Base-by-base conservation (phyloP, 2,113 vertebrate genomes). In the Montifringilla adamsi region DNA sequence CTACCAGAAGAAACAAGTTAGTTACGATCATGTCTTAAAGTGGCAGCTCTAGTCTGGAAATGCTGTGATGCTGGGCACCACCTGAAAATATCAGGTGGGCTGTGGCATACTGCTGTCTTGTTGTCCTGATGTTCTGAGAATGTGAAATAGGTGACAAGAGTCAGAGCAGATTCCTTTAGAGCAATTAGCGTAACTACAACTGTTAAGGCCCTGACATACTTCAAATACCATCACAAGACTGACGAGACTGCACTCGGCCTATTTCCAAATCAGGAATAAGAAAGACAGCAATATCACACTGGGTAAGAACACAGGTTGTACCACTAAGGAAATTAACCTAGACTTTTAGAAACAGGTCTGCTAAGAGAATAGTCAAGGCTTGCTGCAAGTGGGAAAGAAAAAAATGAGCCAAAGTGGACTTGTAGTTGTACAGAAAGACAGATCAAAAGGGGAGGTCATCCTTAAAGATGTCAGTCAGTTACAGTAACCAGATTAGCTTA, bases 1-100 rank as follows among this genome's bases (percentile, higher is more conserved):
- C 47, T 55, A 59, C 6, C 23, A 62, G 46, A 47, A 69, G 53
- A 80, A 44, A 72, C 5, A 70, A 85, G 22, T 7, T 24, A 53
- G 9, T 21, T 49, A 59, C 0, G 0, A 43, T 23, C 20, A 50
- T 4, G 3, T 73, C 35, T 60, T 39, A 24, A 41, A 79, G 27
- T 13, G 21, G 13, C n/a, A 87, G 19, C 33, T 68, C n/a, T 63
- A 55, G 47, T 52, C 37, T 30, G 8, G 37, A 77, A 73, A 68
- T 49, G 21, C 16, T 21, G 17, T 44, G 47, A 52, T 47, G 16
- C 37, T 84, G 46, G 13, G 33, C 24, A 83, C 19, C 13, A 33
- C 8, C 39, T 6, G 24, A 49, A 83, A 90, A 72, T 68, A 64
- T 11, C 53, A 75, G 24, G 11, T 55, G 5, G 27, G 46, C 15